Evolutionary conservation across 2,113 vertebrate genomes (phyloP).

Genomic region (Coptodon rendalli): DNA sequence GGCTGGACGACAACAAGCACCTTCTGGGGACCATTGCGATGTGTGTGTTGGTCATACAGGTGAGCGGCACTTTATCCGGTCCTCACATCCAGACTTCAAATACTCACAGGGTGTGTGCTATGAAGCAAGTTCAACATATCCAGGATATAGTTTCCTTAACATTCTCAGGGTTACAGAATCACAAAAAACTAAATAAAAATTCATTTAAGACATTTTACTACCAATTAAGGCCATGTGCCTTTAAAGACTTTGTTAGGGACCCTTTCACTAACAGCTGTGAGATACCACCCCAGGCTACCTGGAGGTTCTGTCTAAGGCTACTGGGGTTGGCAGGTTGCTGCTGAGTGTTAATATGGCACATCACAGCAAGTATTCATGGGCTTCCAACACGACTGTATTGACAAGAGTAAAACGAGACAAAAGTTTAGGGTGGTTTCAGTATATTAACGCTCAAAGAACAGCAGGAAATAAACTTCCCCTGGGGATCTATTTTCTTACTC

Average conservation of each 20-base stretch:
- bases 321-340: not conserved
- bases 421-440: not conserved
- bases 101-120: not conserved
- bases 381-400: not conserved
- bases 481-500: not conserved
- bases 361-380: not conserved
- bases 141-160: not conserved
- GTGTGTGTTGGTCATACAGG: conserved; percentile 93
- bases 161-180: not conserved
- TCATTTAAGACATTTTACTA: not conserved
- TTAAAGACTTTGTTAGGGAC: not conserved
- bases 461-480: not conserved
- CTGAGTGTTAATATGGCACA: not conserved
- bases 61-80: not conserved
- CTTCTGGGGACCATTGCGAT: conserved; percentile 90
- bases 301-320: not conserved
- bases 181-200: not conserved
- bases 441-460: not conserved
- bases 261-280: not conserved
- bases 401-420: not conserved
- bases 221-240: not conserved
- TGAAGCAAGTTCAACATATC: not conserved
- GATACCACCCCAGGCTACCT: not conserved
- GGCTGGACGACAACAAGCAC: conserved; percentile 92
- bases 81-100: not conserved